Conservation (phyloP, 2,113 vertebrate species). For the Neotoma lepida region DNA sequence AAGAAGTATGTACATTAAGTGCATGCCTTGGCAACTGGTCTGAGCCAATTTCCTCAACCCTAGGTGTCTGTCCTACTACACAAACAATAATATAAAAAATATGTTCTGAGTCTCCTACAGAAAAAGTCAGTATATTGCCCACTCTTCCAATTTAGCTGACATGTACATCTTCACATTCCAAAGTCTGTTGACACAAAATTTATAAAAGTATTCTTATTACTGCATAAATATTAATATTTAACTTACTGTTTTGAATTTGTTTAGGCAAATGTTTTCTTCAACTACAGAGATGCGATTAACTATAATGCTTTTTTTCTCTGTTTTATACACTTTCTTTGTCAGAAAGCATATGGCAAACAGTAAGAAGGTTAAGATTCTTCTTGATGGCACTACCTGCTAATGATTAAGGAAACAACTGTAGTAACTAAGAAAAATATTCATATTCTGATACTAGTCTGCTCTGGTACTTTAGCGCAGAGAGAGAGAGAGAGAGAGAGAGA, state of each 20-base stretch:
- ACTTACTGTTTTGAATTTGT: not conserved
- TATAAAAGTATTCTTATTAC: not conserved
- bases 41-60: too few species aligned
- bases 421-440: not conserved
- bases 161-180: not conserved
- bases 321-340: not conserved
- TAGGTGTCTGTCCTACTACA: too few species aligned
- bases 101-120: not conserved
- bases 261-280: not conserved
- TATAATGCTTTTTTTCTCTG: not conserved
- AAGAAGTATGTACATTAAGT: too few species aligned
- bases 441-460: not conserved
- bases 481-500: not conserved
- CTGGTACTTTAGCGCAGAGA: not conserved
- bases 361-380: not conserved
- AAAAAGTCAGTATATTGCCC: not conserved
- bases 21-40: too few species aligned
- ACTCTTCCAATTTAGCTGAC: rapidly evolving
- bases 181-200: not conserved
- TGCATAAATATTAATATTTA: not conserved
- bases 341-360: not conserved
- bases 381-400: not conserved
- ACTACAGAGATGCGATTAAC: not conserved
- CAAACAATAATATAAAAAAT: too few species aligned
- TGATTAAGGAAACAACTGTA: not conserved